Evolutionary conservation across 2,113 vertebrate genomes (phyloP).

Genomic region (Cygnus buccinator): DNA sequence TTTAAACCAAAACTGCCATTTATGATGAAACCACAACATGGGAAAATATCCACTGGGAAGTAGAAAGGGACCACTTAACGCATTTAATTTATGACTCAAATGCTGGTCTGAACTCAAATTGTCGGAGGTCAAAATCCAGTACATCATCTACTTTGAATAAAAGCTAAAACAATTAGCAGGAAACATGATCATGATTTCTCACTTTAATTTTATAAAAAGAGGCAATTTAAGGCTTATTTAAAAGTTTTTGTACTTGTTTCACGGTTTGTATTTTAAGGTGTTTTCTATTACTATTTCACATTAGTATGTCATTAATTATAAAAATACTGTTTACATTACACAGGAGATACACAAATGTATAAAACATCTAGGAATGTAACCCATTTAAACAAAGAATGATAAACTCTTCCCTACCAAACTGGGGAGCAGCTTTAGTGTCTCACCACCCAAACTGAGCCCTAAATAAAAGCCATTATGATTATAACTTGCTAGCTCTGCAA

Average conservation of each 20-base stretch:
- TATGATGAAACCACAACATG: slow-evolving; percentile 40
- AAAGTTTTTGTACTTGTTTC: slow-evolving; percentile 37
- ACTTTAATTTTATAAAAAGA: slow-evolving; percentile 8
- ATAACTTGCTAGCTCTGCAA: background rate
- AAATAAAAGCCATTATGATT: background rate
- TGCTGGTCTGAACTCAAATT: slow-evolving; percentile 44
- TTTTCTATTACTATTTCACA: slow-evolving; percentile 33
- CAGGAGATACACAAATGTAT: slow-evolving; percentile 16
- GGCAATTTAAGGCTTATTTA: slow-evolving; percentile 53
- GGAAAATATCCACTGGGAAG: slow-evolving; percentile 57
- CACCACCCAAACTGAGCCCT: background rate
- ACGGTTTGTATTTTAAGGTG: slow-evolving; percentile 27
- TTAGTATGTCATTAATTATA: slow-evolving; percentile 26
- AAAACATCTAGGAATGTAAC: background rate
- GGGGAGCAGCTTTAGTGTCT: background rate
- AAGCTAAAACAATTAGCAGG: slow-evolving; percentile 54
- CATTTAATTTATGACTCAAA: slow-evolving; percentile 57
- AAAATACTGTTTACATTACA: slow-evolving; percentile 29
- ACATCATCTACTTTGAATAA: slow-evolving; percentile 50
- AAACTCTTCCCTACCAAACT: background rate
- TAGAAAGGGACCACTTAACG: slow-evolving; percentile 52
- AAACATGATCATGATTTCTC: slow-evolving; percentile 47
- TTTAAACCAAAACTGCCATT: slow-evolving; percentile 39
- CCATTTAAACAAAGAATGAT: background rate
- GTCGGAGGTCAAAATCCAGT: slow-evolving; percentile 49